phyloP scores from a whole-genome alignment of 1,140 invertebrate genomes.

The Oryctes rhinoceros region DNA sequence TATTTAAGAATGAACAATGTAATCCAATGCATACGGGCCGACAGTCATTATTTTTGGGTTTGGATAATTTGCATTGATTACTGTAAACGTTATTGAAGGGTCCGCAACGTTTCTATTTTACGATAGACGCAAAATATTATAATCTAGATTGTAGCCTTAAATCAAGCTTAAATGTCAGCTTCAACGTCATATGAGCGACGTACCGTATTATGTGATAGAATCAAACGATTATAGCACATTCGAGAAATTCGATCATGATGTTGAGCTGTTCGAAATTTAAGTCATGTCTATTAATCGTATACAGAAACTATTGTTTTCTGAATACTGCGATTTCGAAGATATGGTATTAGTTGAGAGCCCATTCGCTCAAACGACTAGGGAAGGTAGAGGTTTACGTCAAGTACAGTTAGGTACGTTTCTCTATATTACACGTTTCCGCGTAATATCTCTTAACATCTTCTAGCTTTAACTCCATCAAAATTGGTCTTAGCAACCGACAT shows the following conservation, averaged over 20 bases:
- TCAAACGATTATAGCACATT: slow-evolving; percentile 41
- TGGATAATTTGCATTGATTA: too few relatives aligned
- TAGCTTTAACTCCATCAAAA: slow-evolving; percentile 66
- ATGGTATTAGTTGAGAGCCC: slow-evolving; percentile 69
- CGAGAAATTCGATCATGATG: slow-evolving; percentile 42
- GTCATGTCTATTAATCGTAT: slow-evolving; percentile 64
- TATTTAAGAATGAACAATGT: too few relatives aligned
- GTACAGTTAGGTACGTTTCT: slow-evolving; percentile 64
- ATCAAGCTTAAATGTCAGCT: slow-evolving; percentile 38
- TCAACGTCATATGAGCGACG: slow-evolving; percentile 38
- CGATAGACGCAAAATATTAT: background rate
- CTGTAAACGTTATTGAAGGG: too few relatives aligned
- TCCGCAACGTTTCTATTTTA: too few relatives aligned
- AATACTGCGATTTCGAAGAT: slow-evolving; percentile 68
- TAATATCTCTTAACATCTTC: background rate
- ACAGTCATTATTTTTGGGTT: too few relatives aligned
- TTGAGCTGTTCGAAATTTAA: slow-evolving; percentile 48
- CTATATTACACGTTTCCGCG: background rate
- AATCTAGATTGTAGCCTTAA: slow-evolving; percentile 26
- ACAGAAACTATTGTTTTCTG: slow-evolving; percentile 66
- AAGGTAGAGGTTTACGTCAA: slow-evolving; percentile 66
- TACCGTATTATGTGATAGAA: slow-evolving; percentile 43
- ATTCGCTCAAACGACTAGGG: slow-evolving; percentile 69
- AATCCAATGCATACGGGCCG: too few relatives aligned
- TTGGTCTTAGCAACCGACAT: slow-evolving; percentile 67